Percentiles rank a stretch among this genome's conserved stretches.
Conservation (phyloP, 2,113 vertebrate genomes). For the Psittacula cyanocephala region DNA sequence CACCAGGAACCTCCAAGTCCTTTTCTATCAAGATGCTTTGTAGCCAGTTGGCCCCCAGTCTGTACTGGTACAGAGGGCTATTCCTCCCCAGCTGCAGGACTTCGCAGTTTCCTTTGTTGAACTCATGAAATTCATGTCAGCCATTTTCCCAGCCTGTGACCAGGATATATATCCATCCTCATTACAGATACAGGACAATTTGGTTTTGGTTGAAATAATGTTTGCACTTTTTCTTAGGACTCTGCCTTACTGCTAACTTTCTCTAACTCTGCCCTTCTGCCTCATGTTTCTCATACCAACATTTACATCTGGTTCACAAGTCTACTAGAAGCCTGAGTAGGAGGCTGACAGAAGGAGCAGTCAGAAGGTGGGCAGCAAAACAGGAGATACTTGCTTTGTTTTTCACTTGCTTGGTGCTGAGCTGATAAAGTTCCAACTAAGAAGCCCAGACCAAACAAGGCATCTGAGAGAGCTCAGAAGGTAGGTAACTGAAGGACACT, state of each 20-base stretch:
- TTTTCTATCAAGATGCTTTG: background rate
- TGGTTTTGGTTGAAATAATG: background rate
- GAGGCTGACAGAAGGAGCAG: background rate
- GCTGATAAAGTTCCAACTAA: background rate
- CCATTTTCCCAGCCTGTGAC: background rate
- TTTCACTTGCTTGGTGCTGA: background rate
- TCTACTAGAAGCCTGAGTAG: background rate
- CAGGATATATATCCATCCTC: background rate
- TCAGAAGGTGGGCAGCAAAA: background rate
- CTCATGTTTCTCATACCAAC: background rate
- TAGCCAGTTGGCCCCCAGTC: accelerated
- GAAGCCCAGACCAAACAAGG: background rate
- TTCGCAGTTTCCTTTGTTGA: background rate
- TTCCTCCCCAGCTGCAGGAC: background rate
- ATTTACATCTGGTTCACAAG: background rate
- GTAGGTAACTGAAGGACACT: background rate
- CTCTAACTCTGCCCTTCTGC: background rate
- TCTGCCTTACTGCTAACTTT: background rate
- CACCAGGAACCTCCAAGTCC: background rate
- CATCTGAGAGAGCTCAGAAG: background rate
- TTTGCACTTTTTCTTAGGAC: background rate
- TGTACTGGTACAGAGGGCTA: background rate
- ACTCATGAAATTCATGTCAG: background rate
- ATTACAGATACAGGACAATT: background rate
- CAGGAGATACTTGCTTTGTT: background rate